Conservation (phyloP, 2,113 vertebrate species). For the Chascanopsetta lugubris region DNA sequence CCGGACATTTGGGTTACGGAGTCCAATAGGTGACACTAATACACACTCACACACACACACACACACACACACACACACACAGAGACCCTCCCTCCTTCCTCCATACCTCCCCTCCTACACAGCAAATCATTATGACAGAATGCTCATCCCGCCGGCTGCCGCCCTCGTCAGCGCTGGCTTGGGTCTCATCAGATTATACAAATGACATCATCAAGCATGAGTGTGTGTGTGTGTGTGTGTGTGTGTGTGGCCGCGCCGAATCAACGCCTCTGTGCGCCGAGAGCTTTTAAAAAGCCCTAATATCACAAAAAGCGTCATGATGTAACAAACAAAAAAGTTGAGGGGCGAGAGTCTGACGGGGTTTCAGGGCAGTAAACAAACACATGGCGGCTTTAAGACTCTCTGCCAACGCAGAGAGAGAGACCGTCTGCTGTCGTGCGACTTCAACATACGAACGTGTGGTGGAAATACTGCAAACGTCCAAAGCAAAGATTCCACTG, state of each 20-base stretch:
- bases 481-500: no score
- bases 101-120: slow-evolving; percentile 57
- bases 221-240: slow-evolving; percentile 31
- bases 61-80: slow-evolving; percentile 8
- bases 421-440: slow-evolving; percentile 45
- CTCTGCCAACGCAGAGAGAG: slow-evolving; percentile 3
- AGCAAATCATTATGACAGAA: slow-evolving; percentile 69
- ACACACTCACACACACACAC: slow-evolving; percentile 3
- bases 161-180: slow-evolving; percentile 67
- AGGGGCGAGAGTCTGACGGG: no score
- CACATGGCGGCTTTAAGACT: slow-evolving; percentile 6
- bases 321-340: slow-evolving; percentile 6
- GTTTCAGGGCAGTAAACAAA: no score
- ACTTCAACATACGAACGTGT: slow-evolving; percentile 18
- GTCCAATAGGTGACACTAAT: slow-evolving; percentile 18
- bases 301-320: slow-evolving; percentile 11
- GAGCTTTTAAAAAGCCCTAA: slow-evolving; percentile 9
- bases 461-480: slow-evolving; percentile 16
- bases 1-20: slow-evolving; percentile 22
- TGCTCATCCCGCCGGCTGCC: slow-evolving; percentile 69
- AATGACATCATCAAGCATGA: slow-evolving; percentile 65
- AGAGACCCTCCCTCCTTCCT: slow-evolving; percentile 10
- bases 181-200: slow-evolving; percentile 75
- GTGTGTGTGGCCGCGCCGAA: slow-evolving; percentile 13
- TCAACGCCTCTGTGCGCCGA: slow-evolving; percentile 1